These are phyloP conservation scores for Camponotus floridanus DNA, from an alignment of 1,140 invertebrate genomes.

Conservation along the genomic window DNA sequence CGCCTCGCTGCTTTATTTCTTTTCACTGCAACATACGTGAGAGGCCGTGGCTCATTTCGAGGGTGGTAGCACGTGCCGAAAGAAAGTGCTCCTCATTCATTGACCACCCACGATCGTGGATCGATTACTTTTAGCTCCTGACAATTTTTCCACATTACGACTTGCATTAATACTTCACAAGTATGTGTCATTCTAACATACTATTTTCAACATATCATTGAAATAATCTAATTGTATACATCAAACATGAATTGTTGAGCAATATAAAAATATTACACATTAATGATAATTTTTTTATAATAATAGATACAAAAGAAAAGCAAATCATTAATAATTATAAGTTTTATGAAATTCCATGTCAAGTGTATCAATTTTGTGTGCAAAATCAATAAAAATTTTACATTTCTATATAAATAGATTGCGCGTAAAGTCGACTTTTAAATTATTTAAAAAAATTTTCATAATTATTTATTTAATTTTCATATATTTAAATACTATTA, in stretches of 20 bases:
- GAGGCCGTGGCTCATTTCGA: constrained; percentile 70
- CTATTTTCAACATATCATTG: neutral
- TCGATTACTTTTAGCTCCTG: neutral
- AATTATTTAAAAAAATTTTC: constrained; percentile 4
- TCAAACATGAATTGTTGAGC: neutral
- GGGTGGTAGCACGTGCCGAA: constrained; percentile 68
- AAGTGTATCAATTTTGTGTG: neutral
- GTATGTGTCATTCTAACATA: neutral
- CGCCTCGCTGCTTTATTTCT: constrained; percentile 75
- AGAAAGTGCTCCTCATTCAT: constrained; percentile 69
- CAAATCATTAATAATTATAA: neutral
- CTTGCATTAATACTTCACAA: neutral
- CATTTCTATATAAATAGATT: neutral
- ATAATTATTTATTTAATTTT: neutral
- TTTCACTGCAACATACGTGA: constrained; percentile 70
- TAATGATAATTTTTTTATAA: neutral
- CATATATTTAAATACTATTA: neutral
- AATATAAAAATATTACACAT: neutral
- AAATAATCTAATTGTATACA: neutral
- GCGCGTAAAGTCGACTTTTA: neutral
- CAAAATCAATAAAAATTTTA: neutral
- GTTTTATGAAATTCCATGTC: neutral
- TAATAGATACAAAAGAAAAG: neutral
- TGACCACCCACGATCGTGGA: constrained; percentile 38
- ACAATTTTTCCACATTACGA: neutral